Conservation (phyloP, 2,888 invertebrate genomes). For the Drymonia ruficornis region DNA sequence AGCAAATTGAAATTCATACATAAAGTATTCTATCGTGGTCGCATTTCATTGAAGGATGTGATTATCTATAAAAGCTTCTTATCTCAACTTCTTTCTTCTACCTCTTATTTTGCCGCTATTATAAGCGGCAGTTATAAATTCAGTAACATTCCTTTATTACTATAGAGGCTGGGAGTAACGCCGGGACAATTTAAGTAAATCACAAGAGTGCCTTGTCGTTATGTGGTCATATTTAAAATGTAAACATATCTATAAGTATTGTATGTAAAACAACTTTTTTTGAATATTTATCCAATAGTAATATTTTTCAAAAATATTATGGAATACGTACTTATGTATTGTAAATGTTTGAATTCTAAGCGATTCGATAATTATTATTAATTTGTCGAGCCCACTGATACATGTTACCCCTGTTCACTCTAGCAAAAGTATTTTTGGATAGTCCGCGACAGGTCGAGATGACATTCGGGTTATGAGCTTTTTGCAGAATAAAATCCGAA, state of each 20-base stretch:
- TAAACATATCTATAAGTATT: neutral
- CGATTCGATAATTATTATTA: neutral
- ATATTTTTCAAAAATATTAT: neutral
- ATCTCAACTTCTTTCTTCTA: neutral
- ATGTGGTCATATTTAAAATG: neutral
- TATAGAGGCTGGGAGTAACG: too few species aligned
- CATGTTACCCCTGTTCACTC: slow-evolving; percentile 35
- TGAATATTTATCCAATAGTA: too few species aligned
- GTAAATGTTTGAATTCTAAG: neutral
- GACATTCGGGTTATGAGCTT: too few species aligned
- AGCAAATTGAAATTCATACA: too few species aligned
- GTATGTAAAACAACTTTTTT: neutral
- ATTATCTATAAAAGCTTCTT: slow-evolving; percentile 1
- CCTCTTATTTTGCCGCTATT: neutral
- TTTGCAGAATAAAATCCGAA: too few species aligned
- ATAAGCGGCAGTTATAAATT: neutral
- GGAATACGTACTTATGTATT: slow-evolving; percentile 2
- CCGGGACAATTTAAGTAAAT: neutral
- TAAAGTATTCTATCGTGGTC: neutral
- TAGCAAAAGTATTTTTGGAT: slow-evolving; percentile 11
- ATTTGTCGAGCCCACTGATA: slow-evolving; percentile 38
- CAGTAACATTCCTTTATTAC: neutral
- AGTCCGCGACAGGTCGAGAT: too few species aligned
- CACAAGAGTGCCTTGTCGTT: slow-evolving; percentile 1
- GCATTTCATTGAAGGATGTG: neutral